Evolutionary conservation across 2,797 vertebrate genomes (phyloP), one percentile per base, ranked within the genome.

Genomic region (Rhynchotus rufescens): DNA sequence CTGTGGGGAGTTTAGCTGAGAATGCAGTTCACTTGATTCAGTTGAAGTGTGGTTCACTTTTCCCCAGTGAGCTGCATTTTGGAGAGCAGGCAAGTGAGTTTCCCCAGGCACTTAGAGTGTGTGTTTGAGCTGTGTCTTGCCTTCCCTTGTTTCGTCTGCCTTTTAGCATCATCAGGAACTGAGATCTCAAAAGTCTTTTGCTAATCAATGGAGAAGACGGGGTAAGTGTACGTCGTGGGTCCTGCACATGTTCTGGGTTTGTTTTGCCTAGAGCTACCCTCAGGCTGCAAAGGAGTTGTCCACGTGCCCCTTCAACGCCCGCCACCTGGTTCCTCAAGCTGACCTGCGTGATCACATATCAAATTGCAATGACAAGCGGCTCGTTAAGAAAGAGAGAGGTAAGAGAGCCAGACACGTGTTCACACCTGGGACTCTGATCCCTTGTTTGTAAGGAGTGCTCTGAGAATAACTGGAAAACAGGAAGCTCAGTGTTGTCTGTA

Each of bases 231-330:
- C 20, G 28, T 40, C 17, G 65, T 47, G 38, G n/a, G 42, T 12
- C 8, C 9, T 20, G 42, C 30, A 23, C 2, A 0, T 52, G 38
- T 57, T 42, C 79, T 73, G 62, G 21, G 26, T 74, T 93, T 92
- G 21, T 9, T 36, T 79, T 74, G 2, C 65, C 36, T 62, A 96
- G 95, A 92, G 36, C 57, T 62, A 95, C 79, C 95, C 95, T 61
- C 49, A 95, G 30, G 57, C 92, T 57, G 95, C 92, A 26, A 82
- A 96, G 68, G 10, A 54, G 6, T 82, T 96, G 40, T 84, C 86
- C 72, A 94, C 78, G 0, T 96, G 95, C 21, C 94, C 95, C 7
- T 96, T 96, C 86, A 94, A 92, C 0, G 94, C 95, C 67, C 88
- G 90, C 25, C 95, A 95, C 45, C 75, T 96, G 1, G 68, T 96